phyloP scores from a whole-genome alignment of 2,888 invertebrate genomes.

The Pasiphila rectangulata region DNA sequence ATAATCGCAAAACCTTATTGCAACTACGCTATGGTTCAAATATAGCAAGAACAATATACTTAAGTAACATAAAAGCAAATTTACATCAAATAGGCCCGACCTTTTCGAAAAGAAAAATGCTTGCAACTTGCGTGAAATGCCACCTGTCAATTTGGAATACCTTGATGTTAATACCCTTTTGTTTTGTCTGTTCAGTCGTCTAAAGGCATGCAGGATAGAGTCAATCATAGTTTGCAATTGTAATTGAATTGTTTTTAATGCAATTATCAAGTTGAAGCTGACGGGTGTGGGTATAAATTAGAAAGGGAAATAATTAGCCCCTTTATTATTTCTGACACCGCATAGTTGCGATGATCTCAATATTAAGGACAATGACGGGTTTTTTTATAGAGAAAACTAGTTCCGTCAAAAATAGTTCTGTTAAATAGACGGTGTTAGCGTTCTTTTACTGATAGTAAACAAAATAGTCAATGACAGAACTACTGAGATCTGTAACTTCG shows the following conservation, averaged over 20 bases:
- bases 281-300: neutral
- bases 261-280: neutral
- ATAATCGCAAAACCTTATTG: neutral
- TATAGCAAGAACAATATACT: too few species aligned
- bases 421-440: too few species aligned
- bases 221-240: conserved; percentile 23
- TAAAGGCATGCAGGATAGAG: conserved; percentile 35
- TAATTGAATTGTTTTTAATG: conserved; percentile 5
- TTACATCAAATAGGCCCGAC: conserved; percentile 36
- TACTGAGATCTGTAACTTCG: too few species aligned
- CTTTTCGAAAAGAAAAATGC: conserved; percentile 59
- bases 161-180: conserved; percentile 41
- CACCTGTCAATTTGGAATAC: conserved; percentile 50
- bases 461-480: too few species aligned
- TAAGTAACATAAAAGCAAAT: too few species aligned
- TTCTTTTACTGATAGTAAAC: too few species aligned
- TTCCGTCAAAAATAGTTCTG: too few species aligned
- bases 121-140: conserved; percentile 60
- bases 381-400: too few species aligned
- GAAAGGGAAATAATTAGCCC: neutral
- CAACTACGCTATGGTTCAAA: too few species aligned
- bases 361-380: too few species aligned
- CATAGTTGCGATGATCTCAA: too few species aligned
- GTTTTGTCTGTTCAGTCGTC: conserved; percentile 37
- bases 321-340: too few species aligned